Conservation (phyloP, 2,113 vertebrate species). For the Sakesphorus luctuosus region DNA sequence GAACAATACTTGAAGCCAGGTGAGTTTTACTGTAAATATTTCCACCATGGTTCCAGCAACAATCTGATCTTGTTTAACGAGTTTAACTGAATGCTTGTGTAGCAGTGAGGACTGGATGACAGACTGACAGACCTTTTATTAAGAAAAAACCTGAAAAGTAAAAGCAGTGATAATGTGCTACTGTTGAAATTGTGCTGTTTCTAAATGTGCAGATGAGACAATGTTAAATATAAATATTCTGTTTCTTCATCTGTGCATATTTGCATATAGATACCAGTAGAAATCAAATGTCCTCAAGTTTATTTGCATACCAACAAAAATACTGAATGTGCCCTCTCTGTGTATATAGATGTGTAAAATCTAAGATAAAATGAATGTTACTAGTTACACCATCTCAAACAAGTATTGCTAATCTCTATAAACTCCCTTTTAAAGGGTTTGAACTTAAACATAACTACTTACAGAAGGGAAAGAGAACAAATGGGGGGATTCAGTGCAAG, state of each 20-base stretch:
- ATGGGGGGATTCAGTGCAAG: background rate
- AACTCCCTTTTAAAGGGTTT: background rate
- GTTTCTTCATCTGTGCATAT: background rate
- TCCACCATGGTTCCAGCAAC: background rate
- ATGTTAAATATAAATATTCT: background rate
- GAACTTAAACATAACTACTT: background rate
- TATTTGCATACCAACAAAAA: background rate
- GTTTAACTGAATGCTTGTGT: slow-evolving; percentile 19
- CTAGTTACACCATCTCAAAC: background rate
- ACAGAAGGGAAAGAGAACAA: background rate
- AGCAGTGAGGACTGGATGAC: background rate
- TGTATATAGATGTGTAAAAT: background rate
- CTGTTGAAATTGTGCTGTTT: background rate
- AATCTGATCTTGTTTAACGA: slow-evolving; percentile 37
- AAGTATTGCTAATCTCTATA: background rate
- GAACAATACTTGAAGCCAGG: slow-evolving; percentile 43
- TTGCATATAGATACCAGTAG: background rate
- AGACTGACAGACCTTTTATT: background rate
- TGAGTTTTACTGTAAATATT: slow-evolving; percentile 54
- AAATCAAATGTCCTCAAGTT: background rate
- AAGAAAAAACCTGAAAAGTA: background rate
- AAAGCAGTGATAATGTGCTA: background rate
- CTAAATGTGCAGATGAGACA: background rate
- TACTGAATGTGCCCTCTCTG: background rate
- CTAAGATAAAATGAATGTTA: background rate